Base-by-base conservation (phyloP, 1,140 invertebrate species). In the Cydia amplana region DNA sequence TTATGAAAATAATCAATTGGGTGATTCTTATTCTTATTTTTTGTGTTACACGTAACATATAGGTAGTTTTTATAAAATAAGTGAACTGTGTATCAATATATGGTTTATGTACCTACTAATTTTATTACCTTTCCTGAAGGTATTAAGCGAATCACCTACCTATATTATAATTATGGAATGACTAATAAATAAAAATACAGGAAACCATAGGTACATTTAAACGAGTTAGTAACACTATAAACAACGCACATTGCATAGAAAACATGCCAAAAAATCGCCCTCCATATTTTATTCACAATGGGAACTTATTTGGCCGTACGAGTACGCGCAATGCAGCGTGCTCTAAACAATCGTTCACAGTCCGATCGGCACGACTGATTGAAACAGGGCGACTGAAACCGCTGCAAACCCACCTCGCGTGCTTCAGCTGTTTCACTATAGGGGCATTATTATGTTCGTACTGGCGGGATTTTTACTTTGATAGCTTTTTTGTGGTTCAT, bases 291-390 rank as follows among this genome's bases (percentile, higher is more conserved):
- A 60, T 23, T 60, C 9, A 60, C 55, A 60, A 60, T 60, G 55
- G 49, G 55, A 60, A 60, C 55, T 20, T 60, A 60, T 60, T 60
- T 60, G 55, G 55, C 55, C 20, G 55, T 20, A 60, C 55, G 55
- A 23, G 55, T 60, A 23, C 55, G 55, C 55, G 55, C 55, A 60
- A 60, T 60, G 55, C 55, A 60, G 55, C 55, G 55, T 60, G 55
- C 20, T 60, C 55, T 60, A 60, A 60, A 60, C 55, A 60, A 60
- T 60, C 7, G 55, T 60, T 60, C 55, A 60, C 55, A 60, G 55
- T 60, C 55, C 55, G 55, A 60, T 60, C 55, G 55, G 16, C 55
- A n/a, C 55, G 55, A 60, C 55, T 60, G 55, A 60, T 60, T 60
- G 18, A 60, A 60, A 23, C 55, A 60, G 55, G 55, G 55, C 55